Evolutionary conservation across 2,113 vertebrate genomes (phyloP).

Genomic region (Phalacrocorax pelagicus): DNA sequence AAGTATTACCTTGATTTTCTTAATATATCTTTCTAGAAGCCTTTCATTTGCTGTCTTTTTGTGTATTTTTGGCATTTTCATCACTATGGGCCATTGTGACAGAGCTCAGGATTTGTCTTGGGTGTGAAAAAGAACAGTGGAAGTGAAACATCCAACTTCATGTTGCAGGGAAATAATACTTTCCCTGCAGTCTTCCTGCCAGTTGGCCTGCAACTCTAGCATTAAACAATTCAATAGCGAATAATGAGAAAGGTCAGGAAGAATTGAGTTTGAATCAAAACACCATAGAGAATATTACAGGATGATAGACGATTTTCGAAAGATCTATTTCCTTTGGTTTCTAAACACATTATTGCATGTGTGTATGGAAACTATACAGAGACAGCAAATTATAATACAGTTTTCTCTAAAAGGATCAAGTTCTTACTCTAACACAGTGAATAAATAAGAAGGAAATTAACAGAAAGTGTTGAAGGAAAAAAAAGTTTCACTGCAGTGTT

Average conservation of each 20-base stretch:
- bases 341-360: constrained; percentile 2
- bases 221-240: constrained; percentile 69
- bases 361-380: not conserved
- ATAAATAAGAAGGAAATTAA: not conserved
- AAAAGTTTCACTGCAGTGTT: not conserved
- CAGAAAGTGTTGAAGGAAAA: not conserved
- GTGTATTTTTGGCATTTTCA: not conserved
- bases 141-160: constrained; percentile 62
- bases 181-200: constrained; percentile 58
- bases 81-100: constrained; percentile 46
- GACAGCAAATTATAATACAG: not conserved
- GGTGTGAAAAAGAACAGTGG: constrained; percentile 69
- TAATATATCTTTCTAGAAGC: not conserved
- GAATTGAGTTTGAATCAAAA: constrained; percentile 30
- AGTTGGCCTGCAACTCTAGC: constrained; percentile 52
- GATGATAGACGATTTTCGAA: constrained; percentile 1
- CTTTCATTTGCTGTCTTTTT: not conserved
- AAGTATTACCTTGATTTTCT: not conserved
- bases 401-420: not conserved
- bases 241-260: constrained; percentile 66
- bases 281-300: not conserved
- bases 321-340: constrained; percentile 27
- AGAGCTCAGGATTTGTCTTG: constrained; percentile 73
- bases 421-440: not conserved
- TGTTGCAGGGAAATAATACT: constrained; percentile 72